phyloP scores from a whole-genome alignment of 2,113 vertebrate species.

The Ictalurus punctatus region DNA sequence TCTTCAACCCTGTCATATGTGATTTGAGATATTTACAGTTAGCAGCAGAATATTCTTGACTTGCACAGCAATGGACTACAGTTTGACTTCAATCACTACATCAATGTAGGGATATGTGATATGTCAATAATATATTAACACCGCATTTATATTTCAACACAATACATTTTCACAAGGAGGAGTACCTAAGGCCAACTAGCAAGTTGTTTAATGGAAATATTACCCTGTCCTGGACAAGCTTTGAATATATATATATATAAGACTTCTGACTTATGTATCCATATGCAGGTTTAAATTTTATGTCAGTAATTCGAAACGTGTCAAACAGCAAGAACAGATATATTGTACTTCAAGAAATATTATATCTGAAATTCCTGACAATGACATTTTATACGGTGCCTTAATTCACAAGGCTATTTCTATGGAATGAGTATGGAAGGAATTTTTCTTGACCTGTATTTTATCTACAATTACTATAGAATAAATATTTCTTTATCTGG shows the following conservation, averaged over 20 bases:
- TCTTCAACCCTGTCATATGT: background rate
- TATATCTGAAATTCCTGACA: background rate
- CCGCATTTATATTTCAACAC: background rate
- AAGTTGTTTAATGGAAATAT: background rate
- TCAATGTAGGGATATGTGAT: background rate
- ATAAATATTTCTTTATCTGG: background rate
- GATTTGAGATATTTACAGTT: background rate
- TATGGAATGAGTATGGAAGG: background rate
- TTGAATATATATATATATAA: background rate
- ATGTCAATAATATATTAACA: background rate
- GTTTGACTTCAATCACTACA: background rate
- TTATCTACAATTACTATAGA: background rate
- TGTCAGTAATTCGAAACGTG: background rate
- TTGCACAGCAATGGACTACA: background rate
- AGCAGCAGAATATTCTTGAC: background rate
- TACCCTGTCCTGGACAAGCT: background rate
- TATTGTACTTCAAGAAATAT: background rate
- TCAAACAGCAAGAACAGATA: background rate
- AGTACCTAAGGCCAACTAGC: background rate
- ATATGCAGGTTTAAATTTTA: background rate
- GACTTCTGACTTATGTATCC: background rate
- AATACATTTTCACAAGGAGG: background rate
- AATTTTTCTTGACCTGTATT: background rate
- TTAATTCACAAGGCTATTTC: background rate
- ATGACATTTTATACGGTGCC: background rate